Percentiles rank a stretch among this genome's conserved stretches.
These are phyloP conservation scores for Neostethus bicornis DNA, from an alignment of 2,797 vertebrate species.

Conservation along the genomic window DNA sequence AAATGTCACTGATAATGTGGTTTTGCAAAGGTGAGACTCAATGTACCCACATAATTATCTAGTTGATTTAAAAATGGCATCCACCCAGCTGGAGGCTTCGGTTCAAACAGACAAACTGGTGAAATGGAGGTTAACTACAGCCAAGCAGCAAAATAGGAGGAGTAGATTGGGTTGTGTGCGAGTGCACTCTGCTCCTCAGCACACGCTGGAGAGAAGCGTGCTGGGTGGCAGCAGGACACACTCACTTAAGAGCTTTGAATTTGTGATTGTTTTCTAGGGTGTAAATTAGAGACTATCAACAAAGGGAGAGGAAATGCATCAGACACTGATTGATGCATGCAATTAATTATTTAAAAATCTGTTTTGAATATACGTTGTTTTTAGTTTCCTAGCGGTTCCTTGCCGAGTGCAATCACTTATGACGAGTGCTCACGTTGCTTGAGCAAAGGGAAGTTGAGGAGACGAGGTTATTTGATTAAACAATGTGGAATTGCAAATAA, in stretches of 20 bases:
- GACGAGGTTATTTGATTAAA: slow-evolving; percentile 13
- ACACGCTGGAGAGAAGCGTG: slow-evolving; percentile 63
- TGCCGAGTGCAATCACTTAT: slow-evolving; percentile 20
- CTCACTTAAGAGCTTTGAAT: slow-evolving; percentile 61
- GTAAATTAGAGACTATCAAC: slow-evolving; percentile 71
- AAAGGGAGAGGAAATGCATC: slow-evolving; percentile 57
- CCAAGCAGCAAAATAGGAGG: slow-evolving; percentile 57
- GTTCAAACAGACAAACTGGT: slow-evolving; percentile 56
- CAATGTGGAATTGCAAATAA: background rate
- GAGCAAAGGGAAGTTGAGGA: background rate
- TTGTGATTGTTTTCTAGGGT: slow-evolving; percentile 70
- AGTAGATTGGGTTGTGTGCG: slow-evolving; percentile 46
- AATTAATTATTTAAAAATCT: slow-evolving; percentile 44
- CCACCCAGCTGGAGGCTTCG: slow-evolving; percentile 51
- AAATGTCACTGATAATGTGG: slow-evolving; percentile 66
- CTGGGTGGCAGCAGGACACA: slow-evolving; percentile 59
- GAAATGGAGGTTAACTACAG: slow-evolving; percentile 64
- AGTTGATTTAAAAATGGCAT: slow-evolving; percentile 72
- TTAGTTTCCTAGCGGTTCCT: slow-evolving; percentile 13
- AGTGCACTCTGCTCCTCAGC: slow-evolving; percentile 46
- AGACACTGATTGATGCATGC: slow-evolving; percentile 45
- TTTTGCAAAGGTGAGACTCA: slow-evolving; percentile 55
- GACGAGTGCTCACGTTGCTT: slow-evolving; percentile 7
- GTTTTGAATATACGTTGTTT: slow-evolving; percentile 33
- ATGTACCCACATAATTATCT: slow-evolving; percentile 64